phyloP scores from a whole-genome alignment of 2,797 vertebrate genomes.

The Podargus strigoides region DNA sequence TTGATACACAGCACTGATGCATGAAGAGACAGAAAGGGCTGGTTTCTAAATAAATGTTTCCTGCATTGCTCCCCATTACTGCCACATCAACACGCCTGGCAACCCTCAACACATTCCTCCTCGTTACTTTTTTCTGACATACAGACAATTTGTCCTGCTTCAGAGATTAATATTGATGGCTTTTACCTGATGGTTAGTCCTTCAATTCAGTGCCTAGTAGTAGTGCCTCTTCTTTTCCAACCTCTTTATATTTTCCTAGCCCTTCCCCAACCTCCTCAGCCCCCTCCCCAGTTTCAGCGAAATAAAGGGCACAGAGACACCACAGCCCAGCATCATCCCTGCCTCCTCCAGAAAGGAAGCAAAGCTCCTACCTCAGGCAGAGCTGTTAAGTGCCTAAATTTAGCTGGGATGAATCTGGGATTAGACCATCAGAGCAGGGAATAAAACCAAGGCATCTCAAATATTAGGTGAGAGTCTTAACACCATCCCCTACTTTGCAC shows the following conservation, averaged over 20 bases:
- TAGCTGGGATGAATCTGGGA: constrained; percentile 49
- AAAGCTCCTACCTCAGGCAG: constrained; percentile 21
- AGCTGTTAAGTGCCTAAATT: constrained; percentile 49
- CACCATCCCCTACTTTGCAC: background rate
- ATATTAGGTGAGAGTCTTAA: constrained; percentile 32
- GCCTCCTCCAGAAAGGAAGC: background rate
- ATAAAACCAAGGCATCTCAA: background rate
- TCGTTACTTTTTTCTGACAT: background rate
- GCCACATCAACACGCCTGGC: background rate
- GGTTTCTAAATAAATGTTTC: background rate
- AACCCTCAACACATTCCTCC: background rate
- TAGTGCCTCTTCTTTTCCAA: background rate
- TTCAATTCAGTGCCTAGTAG: background rate
- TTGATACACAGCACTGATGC: background rate
- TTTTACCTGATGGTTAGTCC: constrained; percentile 36
- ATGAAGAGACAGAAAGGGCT: background rate
- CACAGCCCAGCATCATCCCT: background rate
- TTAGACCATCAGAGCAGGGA: constrained; percentile 56
- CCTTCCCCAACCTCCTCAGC: background rate
- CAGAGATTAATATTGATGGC: background rate
- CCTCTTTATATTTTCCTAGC: background rate
- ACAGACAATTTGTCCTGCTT: background rate
- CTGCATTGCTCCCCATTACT: background rate
- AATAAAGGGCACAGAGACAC: background rate
- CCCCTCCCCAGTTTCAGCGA: background rate